These are phyloP conservation scores for Asarcornis scutulata DNA, from an alignment of 2,113 vertebrate genomes.

Conservation along the genomic window DNA sequence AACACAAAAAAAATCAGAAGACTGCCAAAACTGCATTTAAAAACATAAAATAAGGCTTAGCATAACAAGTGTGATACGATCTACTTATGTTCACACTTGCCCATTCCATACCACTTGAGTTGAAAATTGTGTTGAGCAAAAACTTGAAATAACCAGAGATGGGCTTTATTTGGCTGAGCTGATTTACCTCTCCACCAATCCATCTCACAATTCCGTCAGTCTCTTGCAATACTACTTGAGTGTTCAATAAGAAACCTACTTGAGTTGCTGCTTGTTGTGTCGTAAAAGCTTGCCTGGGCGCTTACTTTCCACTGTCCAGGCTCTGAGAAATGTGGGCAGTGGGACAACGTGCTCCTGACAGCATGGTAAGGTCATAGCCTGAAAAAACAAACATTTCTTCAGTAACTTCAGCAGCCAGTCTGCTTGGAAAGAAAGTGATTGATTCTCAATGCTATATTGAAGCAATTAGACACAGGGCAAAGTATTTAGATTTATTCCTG, in stretches of 20 bases:
- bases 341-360: conserved; percentile 76
- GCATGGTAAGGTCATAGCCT: conserved; percentile 83
- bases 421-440: not conserved
- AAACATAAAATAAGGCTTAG: not conserved
- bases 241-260: conserved; percentile 53
- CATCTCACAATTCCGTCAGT: not conserved
- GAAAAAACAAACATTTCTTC: not conserved
- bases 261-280: conserved; percentile 78
- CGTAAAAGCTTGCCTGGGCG: conserved; percentile 80
- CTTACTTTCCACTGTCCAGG: conserved; percentile 86
- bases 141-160: not conserved
- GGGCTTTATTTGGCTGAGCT: not conserved
- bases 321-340: conserved; percentile 81
- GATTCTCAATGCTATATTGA: not conserved
- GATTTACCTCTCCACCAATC: not conserved
- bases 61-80: not conserved
- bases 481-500: not conserved
- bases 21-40: not conserved
- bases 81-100: not conserved
- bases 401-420: not conserved
- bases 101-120: not conserved
- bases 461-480: not conserved
- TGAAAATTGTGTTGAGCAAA: not conserved
- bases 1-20: not conserved
- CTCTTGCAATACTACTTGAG: fast-evolving